Base-by-base conservation (phyloP, 35 echinoderm and acorn worm species). In the Apostichopus parvimensis region DNA sequence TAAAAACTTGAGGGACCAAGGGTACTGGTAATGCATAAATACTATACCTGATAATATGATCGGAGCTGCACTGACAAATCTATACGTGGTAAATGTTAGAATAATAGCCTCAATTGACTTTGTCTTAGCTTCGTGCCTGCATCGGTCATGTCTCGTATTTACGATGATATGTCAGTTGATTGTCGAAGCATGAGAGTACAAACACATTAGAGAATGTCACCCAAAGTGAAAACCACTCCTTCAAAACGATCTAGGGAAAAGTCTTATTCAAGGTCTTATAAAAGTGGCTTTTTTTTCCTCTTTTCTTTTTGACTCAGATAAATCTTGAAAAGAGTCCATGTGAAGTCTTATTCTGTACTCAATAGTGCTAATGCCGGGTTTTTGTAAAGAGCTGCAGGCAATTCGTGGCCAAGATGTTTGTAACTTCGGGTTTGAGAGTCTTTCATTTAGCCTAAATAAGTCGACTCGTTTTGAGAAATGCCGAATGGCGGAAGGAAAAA, bases 111-210 rank as follows among this genome's bases (percentile, higher is more conserved):
- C 56, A 59, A 23, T 59, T 20, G 81, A 58, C 15, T 53, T 21
- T 58, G 17, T 62, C 54, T 84, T 84, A 17, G 20, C 81, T 84
- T 23, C 13, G 81, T 55, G 20, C 81, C 24, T 58, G n/a, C 57
- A 84, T 20, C 53, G 20, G n/a, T 84, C 81, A 58, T 54, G 81
- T 84, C 57, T n/a, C 24, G 78, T 84, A 10, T 84, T 10, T 22
- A 58, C 15, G 58, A 15, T 84, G 81, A 84, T 84, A 59, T 84
- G 58, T 84, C 81, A 84, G 54, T 58, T 84, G 23, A 84, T 54
- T 84, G 81, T 84, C 81, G 17, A 84, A 59, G 81, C 81, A 84
- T 84, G 81, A 84, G 57, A 84, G 57, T 58, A 84, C 81, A 84
- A 84, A 84, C 57, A 84, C 81, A 84, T 84, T 84, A 84, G 81